These are phyloP conservation scores for Scomberomorus guttatus DNA, from an alignment of 2,797 vertebrate genomes.

Conservation along the genomic window DNA sequence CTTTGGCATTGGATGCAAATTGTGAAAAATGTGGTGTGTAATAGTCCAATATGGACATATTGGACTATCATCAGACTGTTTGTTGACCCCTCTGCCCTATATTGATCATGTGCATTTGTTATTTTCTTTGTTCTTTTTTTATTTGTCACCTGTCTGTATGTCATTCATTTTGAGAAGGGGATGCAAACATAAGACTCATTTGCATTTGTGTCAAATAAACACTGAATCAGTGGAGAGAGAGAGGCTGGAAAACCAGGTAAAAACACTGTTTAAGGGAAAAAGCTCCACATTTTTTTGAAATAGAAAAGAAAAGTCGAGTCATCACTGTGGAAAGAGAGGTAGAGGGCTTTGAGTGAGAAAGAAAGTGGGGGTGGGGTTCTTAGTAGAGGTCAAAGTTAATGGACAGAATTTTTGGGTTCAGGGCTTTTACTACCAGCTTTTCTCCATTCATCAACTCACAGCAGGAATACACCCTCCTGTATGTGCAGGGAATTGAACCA, in stretches of 20 bases:
- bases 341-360: no score
- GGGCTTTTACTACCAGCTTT: not conserved
- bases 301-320: not conserved
- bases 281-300: not conserved
- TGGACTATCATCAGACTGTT: not conserved
- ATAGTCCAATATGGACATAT: not conserved
- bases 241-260: no score
- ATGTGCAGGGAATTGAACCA: not conserved
- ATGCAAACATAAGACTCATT: not conserved
- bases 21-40: not conserved
- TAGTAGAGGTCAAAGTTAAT: no score
- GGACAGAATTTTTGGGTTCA: no score
- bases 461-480: not conserved
- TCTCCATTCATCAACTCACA: not conserved
- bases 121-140: not conserved
- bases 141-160: not conserved
- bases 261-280: not conserved
- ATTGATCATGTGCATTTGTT: not conserved
- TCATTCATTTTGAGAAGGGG: not conserved
- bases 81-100: not conserved
- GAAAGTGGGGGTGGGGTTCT: no score
- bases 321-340: not conserved
- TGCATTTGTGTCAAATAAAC: not conserved
- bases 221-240: not conserved
- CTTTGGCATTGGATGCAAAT: not conserved